Conservation (phyloP, 1,140 invertebrate genomes). For the Cydia fagiglandana region DNA sequence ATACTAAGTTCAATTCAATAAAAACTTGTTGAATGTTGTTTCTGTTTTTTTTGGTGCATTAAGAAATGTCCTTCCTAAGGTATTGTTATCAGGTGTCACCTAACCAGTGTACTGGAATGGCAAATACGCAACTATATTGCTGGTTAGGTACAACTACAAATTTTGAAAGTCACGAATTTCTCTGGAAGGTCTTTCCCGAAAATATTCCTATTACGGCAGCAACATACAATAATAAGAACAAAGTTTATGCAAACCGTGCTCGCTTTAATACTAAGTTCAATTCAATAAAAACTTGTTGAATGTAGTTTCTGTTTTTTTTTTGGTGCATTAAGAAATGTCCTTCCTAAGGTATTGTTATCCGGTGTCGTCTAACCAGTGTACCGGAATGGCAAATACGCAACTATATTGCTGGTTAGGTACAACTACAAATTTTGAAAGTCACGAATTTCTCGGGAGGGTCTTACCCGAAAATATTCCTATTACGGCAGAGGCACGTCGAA, state of each 20-base stretch:
- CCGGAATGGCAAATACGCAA: constrained; percentile 33
- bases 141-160: constrained; percentile 37
- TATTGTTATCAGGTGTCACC: neutral
- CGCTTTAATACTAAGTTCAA: too few relatives aligned
- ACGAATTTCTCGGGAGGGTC: constrained; percentile 55
- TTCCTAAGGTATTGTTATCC: neutral
- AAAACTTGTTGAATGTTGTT: neutral
- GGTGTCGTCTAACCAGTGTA: neutral
- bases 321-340: neutral
- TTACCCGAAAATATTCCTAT: constrained; percentile 67
- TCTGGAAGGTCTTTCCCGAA: constrained; percentile 53
- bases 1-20: too few relatives aligned
- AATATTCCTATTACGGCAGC: constrained; percentile 66
- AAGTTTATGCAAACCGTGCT: neutral
- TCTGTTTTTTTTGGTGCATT: neutral
- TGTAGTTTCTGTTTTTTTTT: neutral
- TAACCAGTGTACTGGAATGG: constrained; percentile 19
- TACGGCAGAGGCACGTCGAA: constrained; percentile 62
- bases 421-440: constrained; percentile 58
- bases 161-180: constrained; percentile 67
- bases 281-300: too few relatives aligned
- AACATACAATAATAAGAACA: too few relatives aligned
- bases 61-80: neutral
- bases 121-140: constrained; percentile 36
- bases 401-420: constrained; percentile 37